Evolutionary conservation across 1,140 invertebrate species (phyloP), one percentile per base, ranked within the genome.

Genomic region (Drosophila suzukii): DNA sequence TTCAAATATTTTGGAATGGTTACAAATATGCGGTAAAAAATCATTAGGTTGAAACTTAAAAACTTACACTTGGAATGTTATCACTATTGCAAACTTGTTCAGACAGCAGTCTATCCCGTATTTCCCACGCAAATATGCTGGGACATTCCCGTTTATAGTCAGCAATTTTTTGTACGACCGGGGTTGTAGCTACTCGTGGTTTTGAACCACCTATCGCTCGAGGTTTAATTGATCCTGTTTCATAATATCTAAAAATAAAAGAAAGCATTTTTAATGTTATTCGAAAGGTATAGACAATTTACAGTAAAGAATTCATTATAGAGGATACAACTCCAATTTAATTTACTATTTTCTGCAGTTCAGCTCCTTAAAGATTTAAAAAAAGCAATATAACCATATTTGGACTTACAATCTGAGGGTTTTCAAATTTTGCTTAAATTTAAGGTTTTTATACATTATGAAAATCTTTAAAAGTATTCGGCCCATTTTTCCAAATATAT

Each of bases 61-160:
- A 36, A 98, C 98, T 99, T 94, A 99, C 99, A 93, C 98, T 99
- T 65, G 99, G 99, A 84, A 99, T 99, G 93, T 99, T 99, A 93
- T 99, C 99, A 93, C 98, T 98, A 93, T 97, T 99, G 94, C 99
- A 99, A 60, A 99, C 97, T 71, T 97, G 97, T 93, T 99, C 99
- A 53, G 97, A 97, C 20, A 99, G 94, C 59, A 99, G 95, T 92
- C 98, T 95, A 92, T 99, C 98, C 17, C 98, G 94, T 91, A 99
- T 99, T 94, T 99, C 98, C 98, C 98, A 99, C 6, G 98, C 98
- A 93, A 99, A 99, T 93, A 99, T 99, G 65, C 97, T 98, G 3
- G 98, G 98, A 92, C 98, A 98, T 93, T 99, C 98, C 11, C 97
- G 93, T 93, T 99, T 99, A 94, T 98, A 99, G 76, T 97, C 96